phyloP scores from a whole-genome alignment of 2,113 vertebrate species.

The Tetrao urogallus region DNA sequence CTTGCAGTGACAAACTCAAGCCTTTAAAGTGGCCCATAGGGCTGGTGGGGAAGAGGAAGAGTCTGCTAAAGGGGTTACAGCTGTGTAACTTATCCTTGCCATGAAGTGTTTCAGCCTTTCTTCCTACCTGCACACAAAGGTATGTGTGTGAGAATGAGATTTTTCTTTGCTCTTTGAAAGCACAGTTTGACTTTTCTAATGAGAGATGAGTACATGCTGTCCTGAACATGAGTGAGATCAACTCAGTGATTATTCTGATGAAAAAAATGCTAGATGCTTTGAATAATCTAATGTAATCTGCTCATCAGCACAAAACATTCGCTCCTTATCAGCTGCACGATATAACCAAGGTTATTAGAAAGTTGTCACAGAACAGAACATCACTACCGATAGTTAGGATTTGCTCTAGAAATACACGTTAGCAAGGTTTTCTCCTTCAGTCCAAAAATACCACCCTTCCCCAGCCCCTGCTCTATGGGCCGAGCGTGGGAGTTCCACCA shows the following conservation, averaged over 20 bases:
- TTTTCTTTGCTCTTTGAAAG: neutral
- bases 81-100: neutral
- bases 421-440: neutral
- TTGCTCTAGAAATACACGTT: neutral
- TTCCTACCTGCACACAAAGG: neutral
- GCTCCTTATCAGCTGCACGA: neutral
- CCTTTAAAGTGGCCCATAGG: neutral
- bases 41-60: neutral
- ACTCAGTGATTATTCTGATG: neutral
- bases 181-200: neutral
- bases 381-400: neutral
- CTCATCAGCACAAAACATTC: neutral
- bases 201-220: neutral
- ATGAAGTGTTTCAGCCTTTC: neutral
- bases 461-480: fast-evolving
- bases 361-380: neutral
- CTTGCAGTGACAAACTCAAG: neutral
- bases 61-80: neutral
- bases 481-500: fast-evolving
- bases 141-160: fast-evolving
- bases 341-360: neutral
- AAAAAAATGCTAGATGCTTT: neutral
- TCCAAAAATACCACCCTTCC: neutral
- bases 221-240: neutral
- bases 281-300: neutral